Evolutionary conservation across 2,888 invertebrate genomes (phyloP), one percentile per base, ranked within the genome.

Genomic region (Griposia aprilina): DNA sequence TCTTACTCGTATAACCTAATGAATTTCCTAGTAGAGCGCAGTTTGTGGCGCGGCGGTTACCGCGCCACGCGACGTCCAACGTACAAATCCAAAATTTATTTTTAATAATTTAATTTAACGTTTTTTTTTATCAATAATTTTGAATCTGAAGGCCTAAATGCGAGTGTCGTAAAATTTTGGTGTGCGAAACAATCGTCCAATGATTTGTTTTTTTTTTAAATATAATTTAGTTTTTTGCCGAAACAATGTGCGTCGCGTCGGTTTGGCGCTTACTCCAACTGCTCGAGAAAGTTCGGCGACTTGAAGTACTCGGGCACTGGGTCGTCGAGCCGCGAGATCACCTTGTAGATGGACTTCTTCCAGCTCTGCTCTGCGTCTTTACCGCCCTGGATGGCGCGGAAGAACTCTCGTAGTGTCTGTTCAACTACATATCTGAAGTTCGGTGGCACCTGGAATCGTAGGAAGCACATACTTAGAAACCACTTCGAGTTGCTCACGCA

Each of bases 331-430:
- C 99, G 98, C 92, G 99, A 99, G 97, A 99, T 99, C 93, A 99
- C 98, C 97, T 99, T 99, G 98, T 99, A 99, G 97, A 99, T 99
- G 93, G 99, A 98, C 97, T 99, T 99, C 97, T 99, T 99, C 99
- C 99, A 99, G 93, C 99, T 99, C 96, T 99, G 99, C 95, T 99
- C 99, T 82, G 98, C 97, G 97, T 99, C 99, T 96, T 99, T 99
- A 89, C 99, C 99, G 92, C 98, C 98, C 95, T 99, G 98, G 94
- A 99, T 99, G 90, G 99, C 99, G 97, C 99, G 99, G 98, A 99
- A 99, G 97, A 99, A 99, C 97, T 99, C 99, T 89, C 99, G 98
- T 87, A 99, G 97, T 81, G 99, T 99, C 96, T 99, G 99, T 96
- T 99, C 99, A 85, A 99, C 99, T 90, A 99, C 99, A 95, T 98